Conservation (phyloP, 2,888 invertebrate genomes). For the Aradus depressus region DNA sequence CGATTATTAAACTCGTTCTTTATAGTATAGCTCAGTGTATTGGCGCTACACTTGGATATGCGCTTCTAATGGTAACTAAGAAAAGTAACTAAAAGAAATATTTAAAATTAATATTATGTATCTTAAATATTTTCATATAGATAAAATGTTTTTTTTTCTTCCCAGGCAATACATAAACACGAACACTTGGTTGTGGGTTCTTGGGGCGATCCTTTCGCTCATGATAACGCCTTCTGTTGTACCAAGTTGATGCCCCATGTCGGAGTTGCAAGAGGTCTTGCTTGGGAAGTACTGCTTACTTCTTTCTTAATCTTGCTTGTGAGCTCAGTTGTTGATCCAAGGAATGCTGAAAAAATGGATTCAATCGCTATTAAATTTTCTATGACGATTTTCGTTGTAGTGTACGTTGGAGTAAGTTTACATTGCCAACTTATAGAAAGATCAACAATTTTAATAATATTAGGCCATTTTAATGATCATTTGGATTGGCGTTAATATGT, state of each 20-base stretch:
- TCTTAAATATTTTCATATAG: no score
- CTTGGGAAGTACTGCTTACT: constrained; percentile 37
- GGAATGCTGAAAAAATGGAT: constrained; percentile 36
- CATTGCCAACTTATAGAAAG: no score
- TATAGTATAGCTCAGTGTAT: constrained; percentile 4
- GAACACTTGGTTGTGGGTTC: not conserved
- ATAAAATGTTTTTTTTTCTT: no score
- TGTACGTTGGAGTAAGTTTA: constrained; percentile 11
- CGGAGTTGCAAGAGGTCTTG: constrained; percentile 34
- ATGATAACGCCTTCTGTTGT: no score
- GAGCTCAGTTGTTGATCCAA: constrained; percentile 37
- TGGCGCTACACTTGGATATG: not conserved
- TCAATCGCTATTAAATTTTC: constrained; percentile 38
- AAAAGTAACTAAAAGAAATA: no score
- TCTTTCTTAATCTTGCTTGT: constrained; percentile 36
- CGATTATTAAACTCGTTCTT: not conserved
- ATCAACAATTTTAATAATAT: no score
- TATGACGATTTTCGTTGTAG: constrained; percentile 35
- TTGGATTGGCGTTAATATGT: no score
- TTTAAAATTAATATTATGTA: no score
- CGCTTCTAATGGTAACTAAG: constrained; percentile 1
- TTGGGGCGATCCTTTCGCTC: no score
- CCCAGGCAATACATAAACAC: not conserved
- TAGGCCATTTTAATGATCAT: no score
- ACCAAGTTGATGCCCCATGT: not conserved